These are phyloP conservation scores for Zaprionus tsacasi DNA, from an alignment of 1,140 invertebrate genomes.

Conservation along the genomic window DNA sequence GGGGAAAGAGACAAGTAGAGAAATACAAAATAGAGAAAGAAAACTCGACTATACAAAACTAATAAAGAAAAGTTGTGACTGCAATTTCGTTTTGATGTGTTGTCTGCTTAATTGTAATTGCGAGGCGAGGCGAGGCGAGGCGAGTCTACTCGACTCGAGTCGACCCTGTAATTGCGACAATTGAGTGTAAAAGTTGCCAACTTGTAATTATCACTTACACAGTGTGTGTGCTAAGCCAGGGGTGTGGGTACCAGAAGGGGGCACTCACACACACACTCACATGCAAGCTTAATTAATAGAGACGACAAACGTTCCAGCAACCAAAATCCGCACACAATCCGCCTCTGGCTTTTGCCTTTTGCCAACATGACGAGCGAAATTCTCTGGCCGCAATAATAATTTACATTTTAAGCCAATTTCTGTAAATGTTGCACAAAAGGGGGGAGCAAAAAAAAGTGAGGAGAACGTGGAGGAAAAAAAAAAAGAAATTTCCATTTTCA, in stretches of 20 bases:
- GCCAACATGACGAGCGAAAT: constrained; percentile 65
- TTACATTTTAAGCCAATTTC: constrained; percentile 82
- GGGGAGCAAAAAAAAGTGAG: background rate
- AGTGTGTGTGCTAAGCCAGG: background rate
- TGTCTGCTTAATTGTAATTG: constrained; percentile 78
- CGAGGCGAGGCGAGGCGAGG: constrained; percentile 42
- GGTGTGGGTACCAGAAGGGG: background rate
- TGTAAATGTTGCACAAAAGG: constrained; percentile 52
- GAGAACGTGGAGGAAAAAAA: constrained; percentile 11
- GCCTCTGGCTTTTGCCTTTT: constrained; percentile 40
- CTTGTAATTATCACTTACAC: constrained; percentile 80
- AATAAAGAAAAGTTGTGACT: constrained; percentile 60
- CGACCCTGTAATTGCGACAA: constrained; percentile 60
- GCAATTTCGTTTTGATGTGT: constrained; percentile 60
- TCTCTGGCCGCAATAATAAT: constrained; percentile 78
- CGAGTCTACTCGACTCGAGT: constrained; percentile 43
- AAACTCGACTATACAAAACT: constrained; percentile 42
- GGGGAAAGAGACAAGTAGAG: constrained; percentile 12
- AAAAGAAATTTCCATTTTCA: constrained; percentile 72
- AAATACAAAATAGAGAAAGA: background rate
- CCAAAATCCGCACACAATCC: constrained; percentile 56
- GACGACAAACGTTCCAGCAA: constrained; percentile 63
- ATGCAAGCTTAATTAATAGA: constrained; percentile 78
- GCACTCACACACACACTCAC: constrained; percentile 5
- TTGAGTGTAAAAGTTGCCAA: constrained; percentile 76